A percentile compares a stretch with the other conserved stretches of the same genome.
Conservation (phyloP, 2,888 invertebrate genomes). For the Ectemnius cavifrons region DNA sequence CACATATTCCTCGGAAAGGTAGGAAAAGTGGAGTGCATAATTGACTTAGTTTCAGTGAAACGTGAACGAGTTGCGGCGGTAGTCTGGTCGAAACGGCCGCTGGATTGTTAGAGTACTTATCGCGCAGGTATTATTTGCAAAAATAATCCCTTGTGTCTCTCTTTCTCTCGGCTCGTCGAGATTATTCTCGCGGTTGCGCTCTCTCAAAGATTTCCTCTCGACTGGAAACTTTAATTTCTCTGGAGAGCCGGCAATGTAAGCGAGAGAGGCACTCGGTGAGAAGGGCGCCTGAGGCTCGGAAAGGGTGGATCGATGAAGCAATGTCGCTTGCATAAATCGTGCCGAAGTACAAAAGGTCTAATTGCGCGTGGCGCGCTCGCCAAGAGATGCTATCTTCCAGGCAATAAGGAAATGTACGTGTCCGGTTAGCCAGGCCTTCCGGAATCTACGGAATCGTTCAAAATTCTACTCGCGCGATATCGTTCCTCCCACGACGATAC, state of each 20-base stretch:
- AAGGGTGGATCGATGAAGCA: neutral
- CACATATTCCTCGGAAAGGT: too few species aligned
- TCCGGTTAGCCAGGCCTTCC: neutral
- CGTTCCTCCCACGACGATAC: neutral
- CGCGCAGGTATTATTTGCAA: neutral
- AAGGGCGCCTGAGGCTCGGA: too few species aligned
- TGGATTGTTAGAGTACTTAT: too few species aligned
- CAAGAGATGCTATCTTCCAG: constrained; percentile 28
- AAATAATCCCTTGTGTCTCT: neutral
- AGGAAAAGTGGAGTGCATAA: too few species aligned
- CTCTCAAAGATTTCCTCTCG: neutral
- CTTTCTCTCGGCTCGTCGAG: neutral
- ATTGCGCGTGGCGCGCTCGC: constrained; percentile 4
- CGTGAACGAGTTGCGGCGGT: too few species aligned
- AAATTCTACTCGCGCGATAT: constrained; percentile 34
- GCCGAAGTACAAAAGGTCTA: neutral
- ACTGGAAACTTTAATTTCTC: constrained; percentile 3
- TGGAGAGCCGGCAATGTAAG: neutral
- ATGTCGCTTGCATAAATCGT: too few species aligned
- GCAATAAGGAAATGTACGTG: constrained; percentile 27
- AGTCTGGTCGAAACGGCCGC: too few species aligned
- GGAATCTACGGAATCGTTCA: constrained; percentile 15
- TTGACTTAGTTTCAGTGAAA: too few species aligned
- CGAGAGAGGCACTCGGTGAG: neutral
- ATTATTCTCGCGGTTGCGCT: neutral